These are phyloP conservation scores for Cricetomys ansorgei DNA, from an alignment of 2,113 vertebrate species.

Conservation along the genomic window DNA sequence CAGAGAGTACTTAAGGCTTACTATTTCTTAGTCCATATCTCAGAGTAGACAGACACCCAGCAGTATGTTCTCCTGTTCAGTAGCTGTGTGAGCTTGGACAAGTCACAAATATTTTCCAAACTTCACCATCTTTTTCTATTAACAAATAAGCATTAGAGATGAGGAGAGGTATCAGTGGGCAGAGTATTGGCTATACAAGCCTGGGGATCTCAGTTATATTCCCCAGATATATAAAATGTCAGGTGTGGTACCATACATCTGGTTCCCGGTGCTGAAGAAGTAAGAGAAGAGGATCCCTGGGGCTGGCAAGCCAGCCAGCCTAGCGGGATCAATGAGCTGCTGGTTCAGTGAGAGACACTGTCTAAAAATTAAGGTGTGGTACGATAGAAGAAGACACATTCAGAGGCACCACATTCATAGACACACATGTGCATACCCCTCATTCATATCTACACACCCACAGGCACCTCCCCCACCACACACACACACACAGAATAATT, in stretches of 20 bases:
- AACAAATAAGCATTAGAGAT: background rate
- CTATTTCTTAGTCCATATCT: too few relatives aligned
- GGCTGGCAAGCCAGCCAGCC: too few relatives aligned
- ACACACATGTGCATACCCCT: background rate
- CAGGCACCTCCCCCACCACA: background rate
- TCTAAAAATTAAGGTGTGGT: background rate
- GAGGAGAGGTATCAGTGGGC: too few relatives aligned
- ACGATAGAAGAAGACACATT: background rate
- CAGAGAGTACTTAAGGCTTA: background rate
- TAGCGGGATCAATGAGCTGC: background rate
- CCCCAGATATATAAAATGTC: too few relatives aligned
- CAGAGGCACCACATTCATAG: background rate
- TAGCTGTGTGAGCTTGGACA: background rate
- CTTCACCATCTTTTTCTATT: conserved; percentile 27
- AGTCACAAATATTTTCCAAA: background rate
- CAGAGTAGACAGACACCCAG: background rate
- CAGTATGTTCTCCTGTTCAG: background rate
- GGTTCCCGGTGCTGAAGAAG: background rate
- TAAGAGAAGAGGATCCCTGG: background rate
- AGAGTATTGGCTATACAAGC: background rate
- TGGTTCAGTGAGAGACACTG: background rate
- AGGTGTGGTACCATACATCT: too few relatives aligned
- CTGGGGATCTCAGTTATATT: background rate
- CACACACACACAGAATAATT: background rate
- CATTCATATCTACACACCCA: background rate